phyloP scores from a whole-genome alignment of 1,140 invertebrate species.

The Scaptomyza pallida region DNA sequence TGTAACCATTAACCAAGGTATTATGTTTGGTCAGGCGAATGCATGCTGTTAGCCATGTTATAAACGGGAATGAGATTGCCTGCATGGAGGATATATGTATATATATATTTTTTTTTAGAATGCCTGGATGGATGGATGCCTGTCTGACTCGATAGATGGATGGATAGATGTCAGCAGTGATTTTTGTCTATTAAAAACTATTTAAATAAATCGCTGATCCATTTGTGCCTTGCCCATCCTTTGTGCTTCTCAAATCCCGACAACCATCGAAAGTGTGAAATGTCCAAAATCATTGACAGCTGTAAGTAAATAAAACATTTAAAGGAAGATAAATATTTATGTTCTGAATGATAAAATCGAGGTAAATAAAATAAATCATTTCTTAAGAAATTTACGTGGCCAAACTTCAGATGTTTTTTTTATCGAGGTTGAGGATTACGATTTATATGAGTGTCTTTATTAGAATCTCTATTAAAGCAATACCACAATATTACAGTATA shows the following conservation, averaged over 20 bases:
- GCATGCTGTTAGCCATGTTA: slow-evolving; percentile 36
- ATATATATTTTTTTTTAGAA: slow-evolving; percentile 42
- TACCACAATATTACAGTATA: too few species aligned
- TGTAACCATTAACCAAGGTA: slow-evolving; percentile 82
- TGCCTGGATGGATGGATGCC: slow-evolving; percentile 44
- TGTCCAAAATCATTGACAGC: background rate
- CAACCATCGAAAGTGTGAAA: background rate
- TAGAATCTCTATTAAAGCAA: too few species aligned
- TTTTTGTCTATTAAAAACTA: slow-evolving; percentile 78
- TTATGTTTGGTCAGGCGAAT: slow-evolving; percentile 69
- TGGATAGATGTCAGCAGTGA: slow-evolving; percentile 58
- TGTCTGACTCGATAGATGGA: slow-evolving; percentile 8
- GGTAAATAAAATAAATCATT: too few species aligned
- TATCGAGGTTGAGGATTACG: too few species aligned
- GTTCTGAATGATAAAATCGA: too few species aligned
- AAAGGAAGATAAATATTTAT: too few species aligned
- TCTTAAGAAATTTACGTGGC: too few species aligned
- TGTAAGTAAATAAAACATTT: too few species aligned
- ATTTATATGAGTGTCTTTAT: too few species aligned
- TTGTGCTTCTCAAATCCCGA: slow-evolving; percentile 8
- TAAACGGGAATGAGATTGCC: slow-evolving; percentile 28
- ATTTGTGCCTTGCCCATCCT: slow-evolving; percentile 16
- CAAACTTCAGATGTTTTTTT: too few species aligned
- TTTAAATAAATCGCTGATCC: slow-evolving; percentile 69
- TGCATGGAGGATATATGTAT: slow-evolving; percentile 45